phyloP scores from a whole-genome alignment of 2,797 vertebrate species.

The Hybognathus amarus region DNA sequence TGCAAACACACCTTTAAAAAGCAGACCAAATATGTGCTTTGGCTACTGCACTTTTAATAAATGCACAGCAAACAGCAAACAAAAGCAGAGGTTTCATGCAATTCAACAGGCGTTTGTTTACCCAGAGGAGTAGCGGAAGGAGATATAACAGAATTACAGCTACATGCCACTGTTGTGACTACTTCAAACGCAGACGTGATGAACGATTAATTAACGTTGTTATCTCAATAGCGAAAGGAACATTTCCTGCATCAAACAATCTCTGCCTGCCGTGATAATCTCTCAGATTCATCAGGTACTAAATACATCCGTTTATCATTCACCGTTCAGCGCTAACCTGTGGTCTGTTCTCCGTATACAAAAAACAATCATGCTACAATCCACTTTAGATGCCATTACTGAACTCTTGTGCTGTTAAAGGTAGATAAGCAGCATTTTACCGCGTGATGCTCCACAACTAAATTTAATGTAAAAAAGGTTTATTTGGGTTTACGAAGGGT shows the following conservation, averaged over 20 bases:
- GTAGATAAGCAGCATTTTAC: slow-evolving; percentile 21
- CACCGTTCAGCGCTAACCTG: slow-evolving; percentile 36
- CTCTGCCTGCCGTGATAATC: slow-evolving; percentile 53
- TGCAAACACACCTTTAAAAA: background rate
- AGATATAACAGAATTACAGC: slow-evolving; percentile 12
- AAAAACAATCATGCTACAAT: background rate
- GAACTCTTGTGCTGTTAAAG: background rate
- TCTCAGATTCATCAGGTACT: slow-evolving; percentile 50
- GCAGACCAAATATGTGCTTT: background rate
- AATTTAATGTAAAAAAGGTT: slow-evolving; percentile 4
- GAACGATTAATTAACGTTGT: slow-evolving; percentile 53
- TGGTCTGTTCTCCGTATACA: slow-evolving; percentile 43
- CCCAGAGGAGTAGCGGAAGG: background rate
- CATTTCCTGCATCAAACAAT: slow-evolving; percentile 51
- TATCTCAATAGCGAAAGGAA: slow-evolving; percentile 40
- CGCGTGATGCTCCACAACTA: background rate
- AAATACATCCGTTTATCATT: slow-evolving; percentile 50
- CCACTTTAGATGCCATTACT: slow-evolving; percentile 1
- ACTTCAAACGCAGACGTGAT: slow-evolving; percentile 49
- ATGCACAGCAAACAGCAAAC: slow-evolving; percentile 3
- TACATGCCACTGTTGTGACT: slow-evolving; percentile 8
- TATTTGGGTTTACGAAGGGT: slow-evolving; percentile 1
- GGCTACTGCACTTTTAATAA: slow-evolving; percentile 12
- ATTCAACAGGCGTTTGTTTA: slow-evolving; percentile 13
- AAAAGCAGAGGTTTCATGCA: background rate